Conservation (phyloP, 2,113 vertebrate species). For the Gavialis gangeticus region DNA sequence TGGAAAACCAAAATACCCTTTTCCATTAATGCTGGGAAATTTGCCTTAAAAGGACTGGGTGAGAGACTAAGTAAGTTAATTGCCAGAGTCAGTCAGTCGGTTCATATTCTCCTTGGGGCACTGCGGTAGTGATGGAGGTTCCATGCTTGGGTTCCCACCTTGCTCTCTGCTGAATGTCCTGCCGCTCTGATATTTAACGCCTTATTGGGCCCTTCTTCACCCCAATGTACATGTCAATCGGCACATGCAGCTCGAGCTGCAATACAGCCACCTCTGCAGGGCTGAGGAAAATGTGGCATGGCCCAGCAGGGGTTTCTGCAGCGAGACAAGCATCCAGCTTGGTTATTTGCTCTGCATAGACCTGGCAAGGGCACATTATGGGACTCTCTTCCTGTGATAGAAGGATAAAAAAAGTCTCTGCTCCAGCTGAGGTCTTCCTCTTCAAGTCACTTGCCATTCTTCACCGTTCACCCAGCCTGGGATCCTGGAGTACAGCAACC, state of each 20-base stretch:
- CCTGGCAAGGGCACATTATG: fast-evolving
- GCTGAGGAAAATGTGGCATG: not conserved
- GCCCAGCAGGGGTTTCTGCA: not conserved
- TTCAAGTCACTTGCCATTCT: fast-evolving
- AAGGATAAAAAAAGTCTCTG: not conserved
- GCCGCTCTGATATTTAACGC: conserved; percentile 3
- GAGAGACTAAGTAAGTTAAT: conserved; percentile 69
- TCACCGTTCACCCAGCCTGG: not conserved
- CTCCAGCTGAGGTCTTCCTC: fast-evolving
- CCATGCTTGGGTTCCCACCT: conserved; percentile 51
- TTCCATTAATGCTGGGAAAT: conserved; percentile 60
- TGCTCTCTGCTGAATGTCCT: not conserved
- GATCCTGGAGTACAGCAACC: not conserved
- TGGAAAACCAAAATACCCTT: conserved; percentile 64
- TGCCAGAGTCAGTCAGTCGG: conserved; percentile 52
- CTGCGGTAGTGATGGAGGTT: not conserved
- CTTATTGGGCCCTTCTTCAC: not conserved
- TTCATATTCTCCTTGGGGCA: conserved; percentile 46
- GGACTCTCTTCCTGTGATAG: fast-evolving
- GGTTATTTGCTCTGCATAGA: not conserved
- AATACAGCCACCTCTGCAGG: fast-evolving
- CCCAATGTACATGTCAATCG: fast-evolving
- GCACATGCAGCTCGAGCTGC: fast-evolving
- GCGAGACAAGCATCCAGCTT: not conserved
- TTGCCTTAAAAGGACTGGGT: conserved; percentile 72